Evolutionary conservation across 2,888 invertebrate species (phyloP).

Genomic region (Drosophila fungiperda): DNA sequence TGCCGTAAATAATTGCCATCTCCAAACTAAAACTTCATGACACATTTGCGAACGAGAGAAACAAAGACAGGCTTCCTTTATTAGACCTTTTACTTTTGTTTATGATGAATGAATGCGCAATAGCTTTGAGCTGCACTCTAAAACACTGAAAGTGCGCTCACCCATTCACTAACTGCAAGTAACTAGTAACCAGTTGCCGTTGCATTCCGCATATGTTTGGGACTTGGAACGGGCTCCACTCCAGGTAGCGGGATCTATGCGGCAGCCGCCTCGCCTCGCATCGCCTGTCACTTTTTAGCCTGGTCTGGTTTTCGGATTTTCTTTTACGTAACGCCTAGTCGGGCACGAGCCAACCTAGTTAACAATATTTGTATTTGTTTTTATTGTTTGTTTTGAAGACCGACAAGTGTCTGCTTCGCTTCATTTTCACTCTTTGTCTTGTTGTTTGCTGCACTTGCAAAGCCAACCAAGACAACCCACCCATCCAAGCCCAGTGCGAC

Average conservation of each 20-base stretch:
- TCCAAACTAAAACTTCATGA: constrained; percentile 35
- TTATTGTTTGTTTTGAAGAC: constrained; percentile 30
- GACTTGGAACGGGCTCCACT: constrained; percentile 9
- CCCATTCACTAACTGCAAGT: constrained; percentile 29
- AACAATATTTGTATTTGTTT: constrained; percentile 13
- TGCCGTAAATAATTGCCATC: constrained; percentile 16
- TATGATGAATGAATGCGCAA: constrained; percentile 66
- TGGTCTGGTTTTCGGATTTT: constrained; percentile 54
- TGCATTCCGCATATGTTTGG: constrained; percentile 50
- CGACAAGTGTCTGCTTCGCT: constrained; percentile 32
- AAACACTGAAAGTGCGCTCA: constrained; percentile 20
- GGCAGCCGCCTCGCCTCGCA: constrained; percentile 28
- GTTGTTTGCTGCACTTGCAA: constrained; percentile 40
- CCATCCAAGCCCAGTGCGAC: constrained; percentile 23
- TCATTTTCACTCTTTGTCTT: constrained; percentile 54
- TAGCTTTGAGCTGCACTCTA: constrained; percentile 37
- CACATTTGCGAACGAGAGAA: constrained; percentile 36
- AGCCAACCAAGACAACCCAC: constrained; percentile 13
- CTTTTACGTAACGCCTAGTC: constrained; percentile 69
- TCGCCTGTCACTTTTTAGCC: constrained; percentile 28
- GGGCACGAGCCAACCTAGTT: constrained; percentile 72
- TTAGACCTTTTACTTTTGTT: constrained; percentile 61
- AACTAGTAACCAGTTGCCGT: constrained; percentile 46
- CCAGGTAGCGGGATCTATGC: constrained; percentile 24
- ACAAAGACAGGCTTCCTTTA: constrained; percentile 60